Conservation (phyloP, 1,140 invertebrate species). For the Sitophilus oryzae region DNA sequence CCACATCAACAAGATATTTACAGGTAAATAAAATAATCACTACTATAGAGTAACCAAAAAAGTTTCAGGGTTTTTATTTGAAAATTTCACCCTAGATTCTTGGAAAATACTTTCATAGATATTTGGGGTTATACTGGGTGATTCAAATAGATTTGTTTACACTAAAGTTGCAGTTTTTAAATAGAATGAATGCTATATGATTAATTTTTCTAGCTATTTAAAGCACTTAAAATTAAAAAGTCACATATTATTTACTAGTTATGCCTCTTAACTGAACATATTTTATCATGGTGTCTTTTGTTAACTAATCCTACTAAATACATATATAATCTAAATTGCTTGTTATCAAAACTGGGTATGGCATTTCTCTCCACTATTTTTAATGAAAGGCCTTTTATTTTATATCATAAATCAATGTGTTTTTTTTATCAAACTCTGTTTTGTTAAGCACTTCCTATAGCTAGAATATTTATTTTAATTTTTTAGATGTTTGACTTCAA, state of each 20-base stretch:
- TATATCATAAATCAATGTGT: not conserved
- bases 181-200: too few species aligned
- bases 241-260: too few species aligned
- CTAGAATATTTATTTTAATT: not conserved
- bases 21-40: constrained; percentile 41
- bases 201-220: too few species aligned
- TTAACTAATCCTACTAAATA: too few species aligned
- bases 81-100: not conserved
- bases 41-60: too few species aligned
- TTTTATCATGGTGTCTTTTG: too few species aligned
- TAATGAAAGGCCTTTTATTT: not conserved
- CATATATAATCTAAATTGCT: not conserved
- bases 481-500: constrained; percentile 59
- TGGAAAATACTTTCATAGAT: too few species aligned
- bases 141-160: too few species aligned
- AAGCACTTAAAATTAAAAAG: too few species aligned
- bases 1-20: constrained; percentile 75
- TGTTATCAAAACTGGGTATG: not conserved
- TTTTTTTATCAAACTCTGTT: not conserved
- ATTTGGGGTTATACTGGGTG: too few species aligned
- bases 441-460: not conserved
- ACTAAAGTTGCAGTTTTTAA: too few species aligned
- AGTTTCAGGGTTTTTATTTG: not conserved
- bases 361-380: not conserved
- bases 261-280: too few species aligned